Evolutionary conservation across 2,113 vertebrate species (phyloP).

Genomic region (Equus quagga): DNA sequence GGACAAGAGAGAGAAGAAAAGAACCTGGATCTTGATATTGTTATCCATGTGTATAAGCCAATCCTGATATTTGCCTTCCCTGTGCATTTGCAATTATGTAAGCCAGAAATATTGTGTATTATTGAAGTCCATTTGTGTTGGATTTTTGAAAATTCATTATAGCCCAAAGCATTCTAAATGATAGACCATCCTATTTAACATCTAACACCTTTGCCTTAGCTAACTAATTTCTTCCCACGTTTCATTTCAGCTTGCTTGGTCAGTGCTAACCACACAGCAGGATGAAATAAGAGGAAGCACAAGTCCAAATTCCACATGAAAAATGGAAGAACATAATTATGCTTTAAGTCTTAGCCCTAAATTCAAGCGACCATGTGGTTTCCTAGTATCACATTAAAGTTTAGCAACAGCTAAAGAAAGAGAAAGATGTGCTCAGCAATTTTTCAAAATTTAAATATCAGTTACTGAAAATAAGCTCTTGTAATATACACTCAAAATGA

Average conservation of each 20-base stretch:
- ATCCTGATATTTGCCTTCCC: not conserved
- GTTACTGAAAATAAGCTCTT: slow-evolving; percentile 49
- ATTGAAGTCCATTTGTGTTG: not conserved
- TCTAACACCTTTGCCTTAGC: not conserved
- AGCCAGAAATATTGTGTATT: not conserved
- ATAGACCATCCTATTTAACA: not conserved
- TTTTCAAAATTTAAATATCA: slow-evolving; percentile 23
- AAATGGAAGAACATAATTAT: not conserved
- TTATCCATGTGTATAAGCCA: not conserved
- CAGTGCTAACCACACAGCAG: not conserved
- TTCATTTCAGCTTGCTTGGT: not conserved
- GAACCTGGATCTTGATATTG: not conserved
- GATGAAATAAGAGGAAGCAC: not conserved
- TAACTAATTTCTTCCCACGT: not conserved
- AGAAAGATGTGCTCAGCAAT: not conserved
- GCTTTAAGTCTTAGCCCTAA: not conserved
- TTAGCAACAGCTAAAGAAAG: not conserved
- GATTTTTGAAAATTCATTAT: not conserved
- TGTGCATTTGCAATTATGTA: not conserved
- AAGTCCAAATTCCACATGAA: not conserved
- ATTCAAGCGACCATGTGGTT: not conserved
- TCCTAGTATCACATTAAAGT: not conserved
- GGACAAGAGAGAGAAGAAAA: not conserved
- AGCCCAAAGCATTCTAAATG: slow-evolving; percentile 14
- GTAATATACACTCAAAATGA: slow-evolving; percentile 6